Conservation (phyloP, 2,797 vertebrate species). For the Tympanoctomys barrerae region DNA sequence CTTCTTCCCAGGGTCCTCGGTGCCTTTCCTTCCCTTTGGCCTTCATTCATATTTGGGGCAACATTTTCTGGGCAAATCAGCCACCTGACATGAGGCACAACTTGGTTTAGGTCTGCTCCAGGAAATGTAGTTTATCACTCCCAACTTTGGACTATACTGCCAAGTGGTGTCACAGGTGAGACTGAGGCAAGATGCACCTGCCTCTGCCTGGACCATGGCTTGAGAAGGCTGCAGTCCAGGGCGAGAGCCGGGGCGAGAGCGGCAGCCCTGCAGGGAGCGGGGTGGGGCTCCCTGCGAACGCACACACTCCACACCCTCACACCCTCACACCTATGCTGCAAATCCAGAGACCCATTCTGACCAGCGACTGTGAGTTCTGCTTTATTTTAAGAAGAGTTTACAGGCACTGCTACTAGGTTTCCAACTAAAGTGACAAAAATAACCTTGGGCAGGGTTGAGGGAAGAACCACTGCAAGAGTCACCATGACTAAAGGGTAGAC, state of each 20-base stretch:
- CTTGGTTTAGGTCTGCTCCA: not conserved
- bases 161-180: not conserved
- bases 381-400: slow-evolving; percentile 64
- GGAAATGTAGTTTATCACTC: not conserved
- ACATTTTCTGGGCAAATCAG: not conserved
- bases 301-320: no score
- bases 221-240: not conserved
- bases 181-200: not conserved
- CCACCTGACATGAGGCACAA: not conserved
- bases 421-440: slow-evolving; percentile 70
- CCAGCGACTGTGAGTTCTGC: not conserved
- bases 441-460: slow-evolving; percentile 47
- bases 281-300: no score
- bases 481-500: not conserved
- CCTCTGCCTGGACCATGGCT: not conserved
- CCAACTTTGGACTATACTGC: no score
- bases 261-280: no score
- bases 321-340: not conserved
- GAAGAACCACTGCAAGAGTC: slow-evolving; percentile 57
- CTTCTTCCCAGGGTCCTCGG: not conserved
- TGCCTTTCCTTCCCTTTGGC: not conserved
- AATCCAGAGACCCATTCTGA: not conserved
- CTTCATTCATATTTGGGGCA: not conserved
- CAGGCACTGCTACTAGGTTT: slow-evolving; percentile 54
- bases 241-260: not conserved